Base-by-base conservation (phyloP, 2,888 invertebrate genomes). In the Apamea anceps region DNA sequence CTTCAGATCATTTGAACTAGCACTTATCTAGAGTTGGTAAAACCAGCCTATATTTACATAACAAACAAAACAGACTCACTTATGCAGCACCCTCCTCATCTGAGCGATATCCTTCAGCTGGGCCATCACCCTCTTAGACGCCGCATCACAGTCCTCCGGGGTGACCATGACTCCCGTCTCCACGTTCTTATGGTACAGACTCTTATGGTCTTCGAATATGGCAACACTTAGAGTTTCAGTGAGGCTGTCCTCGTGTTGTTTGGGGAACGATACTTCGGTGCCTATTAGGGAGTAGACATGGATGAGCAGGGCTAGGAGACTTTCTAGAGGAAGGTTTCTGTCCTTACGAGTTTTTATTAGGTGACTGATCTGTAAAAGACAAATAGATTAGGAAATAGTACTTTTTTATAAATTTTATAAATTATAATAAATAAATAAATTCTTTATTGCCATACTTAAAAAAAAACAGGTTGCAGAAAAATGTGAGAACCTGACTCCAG, bases 261-360 rank as follows among this genome's bases (percentile, higher is more conserved):
- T 91, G 4, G 97, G 94, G 89, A 97, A 97, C 0, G 95, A 93
- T 12, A 97, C 96, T 82, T 97, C 97, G 0, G 96, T 97, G 0
- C 98, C 98, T 68, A 97, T 96, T 42, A 98, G 91, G 0, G 98
- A 97, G 90, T 98, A 98, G 0, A 98, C 93, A 89, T 98, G 97
- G 57, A 98, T 96, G 8, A 98, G 92, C 32, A 98, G 92, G 0
- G 97, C 97, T 13, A 98, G 92, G 0, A 98, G 93, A 91, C 97
- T 97, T 79, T 97, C 97, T 71, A 98, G 91, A 0, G 97, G 94
- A 2, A 98, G 90, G 72, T 96, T 95, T 79, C 97, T 95, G 2
- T 97, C 97, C 82, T 95, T 94, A 25, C 98, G 96, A 2, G 96
- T 96, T 91, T 96, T 97, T 85, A 98, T 97, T 77, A 98, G 94